Base-by-base conservation (phyloP, 2,888 invertebrate species). In the Xestia xanthographa region DNA sequence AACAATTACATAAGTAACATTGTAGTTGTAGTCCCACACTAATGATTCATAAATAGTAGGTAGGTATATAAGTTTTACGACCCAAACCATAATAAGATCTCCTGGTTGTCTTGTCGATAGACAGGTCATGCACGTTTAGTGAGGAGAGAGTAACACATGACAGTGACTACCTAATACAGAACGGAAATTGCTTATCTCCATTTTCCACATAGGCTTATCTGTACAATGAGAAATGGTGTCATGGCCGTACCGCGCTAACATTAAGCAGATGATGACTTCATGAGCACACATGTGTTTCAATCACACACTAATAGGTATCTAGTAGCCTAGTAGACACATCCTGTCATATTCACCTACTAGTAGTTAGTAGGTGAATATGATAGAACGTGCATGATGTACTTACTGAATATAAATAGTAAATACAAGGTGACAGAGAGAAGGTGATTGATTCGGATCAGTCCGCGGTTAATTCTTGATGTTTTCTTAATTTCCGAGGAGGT, bases 191-290 rank as follows among this genome's bases (percentile, higher is more conserved):
- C 14, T 48, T 77, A 56, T 63, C 63, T 58, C 11, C n/a, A 74
- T 79, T 72, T 69, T 66, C 43, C 67, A 58, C 45, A 65, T 5
- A 41, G 0, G 67, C 68, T 60, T 82, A 82, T 82, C 82, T 66
- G 48, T 60, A 63, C 50, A 69, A 67, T 65, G 66, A 69, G 67
- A 72, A 82, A 79, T 72, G 14, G 71, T 79, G 79, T 69, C 82
- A 82, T 66, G 82, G 79, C 56, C 56, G 58, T 11, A 43, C 29
- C 5, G 58, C 48, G 22, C 43, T 11, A 63, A 69, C 53, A 53
- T 67, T 67, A 67, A 76, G 77, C 68, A 77, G 26, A 56, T 53
- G 29, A 76, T 79, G 71, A 67, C 43, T 70, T 63, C 67, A 72
- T 43, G n/a, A 50, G 14, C 58, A 62, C 14, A 66, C 66, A 34